These are phyloP conservation scores for Dorcus hopei DNA, from an alignment of 2,888 invertebrate species.

Conservation along the genomic window DNA sequence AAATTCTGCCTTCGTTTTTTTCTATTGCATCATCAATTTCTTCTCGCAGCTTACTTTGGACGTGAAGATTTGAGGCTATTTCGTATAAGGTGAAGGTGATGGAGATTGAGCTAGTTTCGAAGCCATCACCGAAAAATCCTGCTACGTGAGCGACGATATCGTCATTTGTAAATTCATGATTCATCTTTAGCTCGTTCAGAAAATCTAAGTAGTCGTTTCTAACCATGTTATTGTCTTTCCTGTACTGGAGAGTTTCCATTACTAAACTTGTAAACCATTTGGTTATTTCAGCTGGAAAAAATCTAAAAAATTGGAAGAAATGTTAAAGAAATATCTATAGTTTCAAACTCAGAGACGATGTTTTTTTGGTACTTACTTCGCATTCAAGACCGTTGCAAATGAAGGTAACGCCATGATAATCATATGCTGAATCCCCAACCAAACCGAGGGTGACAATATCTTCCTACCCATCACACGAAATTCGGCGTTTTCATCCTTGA, in stretches of 20 bases:
- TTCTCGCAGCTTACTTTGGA: conserved; percentile 51
- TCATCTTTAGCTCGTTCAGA: conserved; percentile 37
- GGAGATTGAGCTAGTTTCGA: conserved; percentile 49
- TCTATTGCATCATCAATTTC: conserved; percentile 53
- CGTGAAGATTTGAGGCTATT: conserved; percentile 47
- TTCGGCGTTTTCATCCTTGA: conserved; percentile 32
- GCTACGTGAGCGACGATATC: conserved; percentile 41
- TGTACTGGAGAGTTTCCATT: conserved; percentile 38
- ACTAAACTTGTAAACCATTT: conserved; percentile 40
- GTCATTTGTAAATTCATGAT: conserved; percentile 14
- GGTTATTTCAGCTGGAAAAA: conserved; percentile 28
- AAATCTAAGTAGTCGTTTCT: conserved; percentile 46
- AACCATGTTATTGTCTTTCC: conserved; percentile 41
- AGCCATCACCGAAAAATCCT: conserved; percentile 50
- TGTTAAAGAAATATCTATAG: not conserved
- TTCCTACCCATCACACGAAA: conserved; percentile 35
- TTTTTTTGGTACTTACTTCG: not conserved
- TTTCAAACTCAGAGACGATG: not conserved
- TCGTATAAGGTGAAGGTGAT: conserved; percentile 45
- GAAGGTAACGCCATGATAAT: not conserved
- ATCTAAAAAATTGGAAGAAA: conserved; percentile 10
- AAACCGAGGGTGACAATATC: conserved; percentile 33
- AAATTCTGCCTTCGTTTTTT: conserved; percentile 45
- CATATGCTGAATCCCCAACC: not conserved
- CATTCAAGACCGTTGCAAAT: not conserved